Evolutionary conservation across 2,888 invertebrate species (phyloP).

Genomic region (Macrophya alboannulata): DNA sequence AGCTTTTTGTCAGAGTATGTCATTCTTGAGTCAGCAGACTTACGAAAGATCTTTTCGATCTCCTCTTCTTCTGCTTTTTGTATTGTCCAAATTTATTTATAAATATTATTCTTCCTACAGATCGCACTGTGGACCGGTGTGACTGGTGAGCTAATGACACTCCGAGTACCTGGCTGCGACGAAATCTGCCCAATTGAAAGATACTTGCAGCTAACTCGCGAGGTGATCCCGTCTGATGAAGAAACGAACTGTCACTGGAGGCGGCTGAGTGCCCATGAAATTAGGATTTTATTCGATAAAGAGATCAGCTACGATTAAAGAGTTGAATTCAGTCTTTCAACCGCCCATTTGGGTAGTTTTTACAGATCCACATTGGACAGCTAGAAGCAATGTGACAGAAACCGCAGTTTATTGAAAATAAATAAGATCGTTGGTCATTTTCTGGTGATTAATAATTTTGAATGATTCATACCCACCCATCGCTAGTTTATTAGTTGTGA

Average conservation of each 20-base stretch:
- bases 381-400: neutral
- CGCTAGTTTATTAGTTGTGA: neutral
- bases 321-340: neutral
- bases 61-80: too few species aligned
- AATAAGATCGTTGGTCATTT: neutral
- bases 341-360: neutral
- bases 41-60: neutral
- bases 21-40: neutral
- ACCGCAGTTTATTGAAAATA: neutral
- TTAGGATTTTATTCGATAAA: neutral
- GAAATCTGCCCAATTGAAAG: slow-evolving; percentile 46
- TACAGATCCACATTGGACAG: neutral
- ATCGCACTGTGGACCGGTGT: slow-evolving; percentile 36
- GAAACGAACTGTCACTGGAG: slow-evolving; percentile 34
- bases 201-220: slow-evolving; percentile 33
- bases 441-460: neutral
- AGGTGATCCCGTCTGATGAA: slow-evolving; percentile 31
- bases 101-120: neutral
- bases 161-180: slow-evolving; percentile 42
- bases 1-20: slow-evolving; percentile 65
- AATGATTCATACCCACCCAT: neutral
- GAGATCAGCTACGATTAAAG: neutral
- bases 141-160: slow-evolving; percentile 9
- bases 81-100: neutral
- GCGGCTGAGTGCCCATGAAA: neutral